Evolutionary conservation across 2,888 invertebrate species (phyloP).

Genomic region (Ecliptopera silaceata): DNA sequence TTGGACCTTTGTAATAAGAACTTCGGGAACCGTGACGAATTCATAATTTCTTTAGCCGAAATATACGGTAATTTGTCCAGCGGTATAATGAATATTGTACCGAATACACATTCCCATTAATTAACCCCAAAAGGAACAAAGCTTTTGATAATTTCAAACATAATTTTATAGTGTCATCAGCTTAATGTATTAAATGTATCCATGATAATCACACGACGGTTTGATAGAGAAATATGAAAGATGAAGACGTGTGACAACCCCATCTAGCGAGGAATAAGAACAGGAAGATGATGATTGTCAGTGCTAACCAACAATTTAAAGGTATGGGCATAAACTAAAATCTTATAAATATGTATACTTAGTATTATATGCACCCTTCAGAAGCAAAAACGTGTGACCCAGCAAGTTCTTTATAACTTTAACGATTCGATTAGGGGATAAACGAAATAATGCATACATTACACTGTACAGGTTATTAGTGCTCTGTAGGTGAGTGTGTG

Average conservation of each 20-base stretch:
- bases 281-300: no score
- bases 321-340: no score
- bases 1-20: slow-evolving; percentile 5
- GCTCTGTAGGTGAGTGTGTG: neutral
- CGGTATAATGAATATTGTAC: neutral
- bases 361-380: slow-evolving; percentile 20
- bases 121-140: neutral
- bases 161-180: neutral
- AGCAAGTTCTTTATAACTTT: neutral
- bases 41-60: slow-evolving; percentile 16
- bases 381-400: slow-evolving; percentile 1
- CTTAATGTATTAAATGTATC: neutral
- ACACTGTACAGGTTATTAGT: neutral
- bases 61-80: slow-evolving; percentile 4
- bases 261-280: no score
- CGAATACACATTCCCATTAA: neutral
- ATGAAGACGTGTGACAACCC: no score
- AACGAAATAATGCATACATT: neutral
- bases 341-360: neutral
- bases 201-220: no score
- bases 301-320: no score
- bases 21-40: slow-evolving; percentile 21
- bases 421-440: neutral
- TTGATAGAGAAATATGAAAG: no score
- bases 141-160: neutral